Conservation (phyloP, 2,888 invertebrate species). For the Trissoscelio sp. region DNA sequence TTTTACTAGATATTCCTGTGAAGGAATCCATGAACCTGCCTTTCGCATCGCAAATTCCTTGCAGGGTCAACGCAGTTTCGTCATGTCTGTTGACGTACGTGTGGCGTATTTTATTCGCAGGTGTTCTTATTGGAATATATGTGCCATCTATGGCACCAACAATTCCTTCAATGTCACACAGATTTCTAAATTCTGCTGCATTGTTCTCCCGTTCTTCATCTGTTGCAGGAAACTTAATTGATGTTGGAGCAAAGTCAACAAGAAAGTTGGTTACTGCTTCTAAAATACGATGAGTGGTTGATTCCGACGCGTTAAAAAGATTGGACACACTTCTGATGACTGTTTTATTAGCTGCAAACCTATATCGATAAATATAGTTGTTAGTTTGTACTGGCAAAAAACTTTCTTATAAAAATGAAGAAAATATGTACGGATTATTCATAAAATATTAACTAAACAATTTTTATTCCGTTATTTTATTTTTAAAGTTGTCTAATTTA, state of each 20-base stretch:
- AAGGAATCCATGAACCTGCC: conserved; percentile 31
- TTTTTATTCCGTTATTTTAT: no score
- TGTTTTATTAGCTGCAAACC: conserved; percentile 19
- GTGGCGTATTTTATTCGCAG: background rate
- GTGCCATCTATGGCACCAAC: conserved; percentile 7
- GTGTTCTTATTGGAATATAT: background rate
- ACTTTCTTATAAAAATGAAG: no score
- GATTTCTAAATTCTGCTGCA: conserved; percentile 4
- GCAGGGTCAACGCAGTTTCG: conserved; percentile 4
- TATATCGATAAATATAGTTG: no score
- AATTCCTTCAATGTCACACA: conserved; percentile 13
- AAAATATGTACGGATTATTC: no score
- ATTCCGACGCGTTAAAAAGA: conserved; percentile 3
- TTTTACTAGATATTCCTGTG: conserved; percentile 22
- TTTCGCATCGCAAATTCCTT: conserved; percentile 34
- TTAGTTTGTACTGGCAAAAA: no score
- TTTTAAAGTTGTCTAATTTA: no score
- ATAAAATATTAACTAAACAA: no score
- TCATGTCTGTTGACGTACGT: background rate
- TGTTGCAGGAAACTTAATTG: conserved; percentile 2
- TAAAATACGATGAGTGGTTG: background rate
- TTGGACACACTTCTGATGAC: background rate
- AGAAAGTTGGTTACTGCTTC: background rate
- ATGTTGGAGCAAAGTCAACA: conserved; percentile 1
- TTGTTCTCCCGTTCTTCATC: conserved; percentile 6